Conservation (phyloP, 2,797 vertebrate genomes). For the Gobio occitaniae region DNA sequence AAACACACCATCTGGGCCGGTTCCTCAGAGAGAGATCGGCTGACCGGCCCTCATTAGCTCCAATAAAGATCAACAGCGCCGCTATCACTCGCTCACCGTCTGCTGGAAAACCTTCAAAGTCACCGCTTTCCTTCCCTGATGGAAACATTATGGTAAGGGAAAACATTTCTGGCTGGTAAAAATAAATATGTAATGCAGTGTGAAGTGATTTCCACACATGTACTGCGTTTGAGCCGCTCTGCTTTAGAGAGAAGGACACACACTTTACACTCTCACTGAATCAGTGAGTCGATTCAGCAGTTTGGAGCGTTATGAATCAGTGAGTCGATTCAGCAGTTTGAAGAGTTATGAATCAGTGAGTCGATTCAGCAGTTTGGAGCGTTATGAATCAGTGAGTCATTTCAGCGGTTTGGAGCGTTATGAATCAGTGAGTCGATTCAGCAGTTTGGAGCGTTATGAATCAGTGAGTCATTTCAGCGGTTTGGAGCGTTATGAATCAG, state of each 20-base stretch:
- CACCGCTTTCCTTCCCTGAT: background rate
- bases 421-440: too few species aligned
- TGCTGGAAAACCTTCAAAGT: slow-evolving; percentile 15
- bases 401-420: too few species aligned
- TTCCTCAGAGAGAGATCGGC: slow-evolving; percentile 25
- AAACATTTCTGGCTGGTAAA: background rate
- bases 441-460: too few species aligned
- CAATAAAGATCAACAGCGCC: slow-evolving; percentile 31
- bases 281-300: too few species aligned
- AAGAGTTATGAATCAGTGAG: too few species aligned
- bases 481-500: too few species aligned
- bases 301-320: too few species aligned
- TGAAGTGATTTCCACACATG: background rate
- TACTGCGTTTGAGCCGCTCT: background rate
- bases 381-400: too few species aligned
- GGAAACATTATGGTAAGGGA: background rate
- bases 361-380: too few species aligned
- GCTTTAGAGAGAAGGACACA: slow-evolving; percentile 6
- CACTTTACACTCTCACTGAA: background rate
- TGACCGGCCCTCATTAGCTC: slow-evolving; percentile 37
- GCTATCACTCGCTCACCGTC: slow-evolving; percentile 17
- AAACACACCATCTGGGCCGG: slow-evolving; percentile 1
- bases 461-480: too few species aligned
- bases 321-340: too few species aligned
- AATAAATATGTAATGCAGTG: background rate